These are phyloP conservation scores for Eristalis pertinax DNA, from an alignment of 2,888 invertebrate genomes.

Conservation along the genomic window DNA sequence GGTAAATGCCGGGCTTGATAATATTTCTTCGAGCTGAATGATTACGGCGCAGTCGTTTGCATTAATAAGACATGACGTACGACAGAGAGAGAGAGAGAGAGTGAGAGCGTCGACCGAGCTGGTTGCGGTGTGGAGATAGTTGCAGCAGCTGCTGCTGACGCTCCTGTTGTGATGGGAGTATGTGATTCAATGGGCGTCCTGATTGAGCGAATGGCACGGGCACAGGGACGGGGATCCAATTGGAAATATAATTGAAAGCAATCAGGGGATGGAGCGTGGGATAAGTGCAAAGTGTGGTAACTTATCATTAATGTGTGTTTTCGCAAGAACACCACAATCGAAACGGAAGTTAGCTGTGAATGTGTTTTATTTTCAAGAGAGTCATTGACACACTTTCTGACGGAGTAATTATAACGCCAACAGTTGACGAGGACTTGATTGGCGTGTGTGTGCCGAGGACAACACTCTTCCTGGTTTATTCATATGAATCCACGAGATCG, in stretches of 20 bases:
- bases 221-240: background rate
- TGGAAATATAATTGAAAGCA: background rate
- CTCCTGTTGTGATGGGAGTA: background rate
- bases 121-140: background rate
- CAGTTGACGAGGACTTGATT: too few relatives aligned
- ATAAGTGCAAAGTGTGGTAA: background rate
- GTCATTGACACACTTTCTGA: too few relatives aligned
- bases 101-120: too few relatives aligned
- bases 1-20: constrained; percentile 54
- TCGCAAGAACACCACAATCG: background rate
- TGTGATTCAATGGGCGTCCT: background rate
- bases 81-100: background rate
- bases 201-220: background rate
- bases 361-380: too few relatives aligned
- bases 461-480: too few relatives aligned
- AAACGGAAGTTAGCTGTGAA: too few relatives aligned
- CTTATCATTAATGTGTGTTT: background rate
- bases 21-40: constrained; percentile 38
- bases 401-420: too few relatives aligned
- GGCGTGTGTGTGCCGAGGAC: too few relatives aligned
- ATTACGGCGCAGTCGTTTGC: constrained; percentile 57
- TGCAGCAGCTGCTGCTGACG: background rate
- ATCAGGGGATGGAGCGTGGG: background rate
- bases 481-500: too few relatives aligned
- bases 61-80: constrained; percentile 52